These are phyloP conservation scores for Tribolium madens DNA, from an alignment of 1,140 invertebrate species.

Conservation along the genomic window DNA sequence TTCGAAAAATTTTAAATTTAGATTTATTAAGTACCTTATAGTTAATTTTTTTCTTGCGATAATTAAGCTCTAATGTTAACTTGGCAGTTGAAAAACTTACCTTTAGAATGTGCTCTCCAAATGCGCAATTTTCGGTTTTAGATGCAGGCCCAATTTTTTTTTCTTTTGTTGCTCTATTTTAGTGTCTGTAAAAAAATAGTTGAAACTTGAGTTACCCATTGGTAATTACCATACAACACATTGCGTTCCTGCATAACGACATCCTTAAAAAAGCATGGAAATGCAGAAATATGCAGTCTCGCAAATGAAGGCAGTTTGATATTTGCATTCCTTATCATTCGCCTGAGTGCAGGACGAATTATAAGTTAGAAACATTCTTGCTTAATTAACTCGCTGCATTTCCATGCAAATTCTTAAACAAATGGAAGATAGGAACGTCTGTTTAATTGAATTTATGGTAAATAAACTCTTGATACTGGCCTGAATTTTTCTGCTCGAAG, in stretches of 20 bases:
- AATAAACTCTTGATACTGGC: conserved; percentile 30
- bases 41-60: no score
- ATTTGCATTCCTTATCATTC: conserved; percentile 31
- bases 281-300: conserved; percentile 1
- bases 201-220: not conserved
- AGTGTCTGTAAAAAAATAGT: no score
- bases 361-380: conserved; percentile 34
- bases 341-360: conserved; percentile 17
- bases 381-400: conserved; percentile 37
- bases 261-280: not conserved
- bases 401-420: conserved; percentile 35
- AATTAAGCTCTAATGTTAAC: no score
- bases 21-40: no score
- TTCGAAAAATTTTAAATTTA: no score
- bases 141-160: no score
- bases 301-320: conserved; percentile 20
- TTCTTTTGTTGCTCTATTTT: no score
- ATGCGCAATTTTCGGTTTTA: no score
- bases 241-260: not conserved
- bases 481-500: not conserved
- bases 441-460: conserved; percentile 37
- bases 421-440: conserved; percentile 33
- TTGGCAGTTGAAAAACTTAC: no score
- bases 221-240: not conserved
- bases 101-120: no score